Evolutionary conservation across 37 sponge, comb jelly and placozoan genomes (phyloP).

Genomic region (Hexactinellida sp.): DNA sequence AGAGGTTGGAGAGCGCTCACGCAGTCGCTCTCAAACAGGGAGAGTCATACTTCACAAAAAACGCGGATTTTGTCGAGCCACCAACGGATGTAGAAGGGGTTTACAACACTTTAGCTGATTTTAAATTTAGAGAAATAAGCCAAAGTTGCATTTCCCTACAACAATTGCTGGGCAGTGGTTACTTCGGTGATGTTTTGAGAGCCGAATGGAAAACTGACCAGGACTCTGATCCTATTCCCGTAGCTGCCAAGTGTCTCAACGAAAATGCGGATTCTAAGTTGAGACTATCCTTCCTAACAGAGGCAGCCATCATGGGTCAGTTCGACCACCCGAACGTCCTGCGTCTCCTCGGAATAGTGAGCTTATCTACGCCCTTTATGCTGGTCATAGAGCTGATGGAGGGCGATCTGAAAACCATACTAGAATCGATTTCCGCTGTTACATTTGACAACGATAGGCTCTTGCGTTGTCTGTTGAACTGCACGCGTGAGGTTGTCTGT

Average conservation of each 20-base stretch:
- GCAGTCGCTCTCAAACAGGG: background rate
- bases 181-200: background rate
- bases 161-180: background rate
- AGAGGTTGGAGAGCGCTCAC: background rate
- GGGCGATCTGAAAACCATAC: background rate
- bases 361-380: background rate
- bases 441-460: background rate
- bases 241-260: background rate
- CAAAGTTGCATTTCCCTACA: background rate
- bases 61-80: background rate
- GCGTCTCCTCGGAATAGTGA: background rate
- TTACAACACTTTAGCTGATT: background rate
- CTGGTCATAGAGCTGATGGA: background rate
- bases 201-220: background rate
- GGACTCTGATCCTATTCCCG: background rate
- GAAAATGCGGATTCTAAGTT: background rate
- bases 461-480: background rate
- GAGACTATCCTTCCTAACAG: background rate
- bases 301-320: slow-evolving; percentile 4
- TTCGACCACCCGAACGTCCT: background rate
- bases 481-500: background rate
- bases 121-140: background rate
- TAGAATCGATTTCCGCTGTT: background rate
- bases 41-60: background rate
- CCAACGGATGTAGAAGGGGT: background rate